Evolutionary conservation across 1,140 invertebrate species (phyloP).

Genomic region (Drosophila insularis): DNA sequence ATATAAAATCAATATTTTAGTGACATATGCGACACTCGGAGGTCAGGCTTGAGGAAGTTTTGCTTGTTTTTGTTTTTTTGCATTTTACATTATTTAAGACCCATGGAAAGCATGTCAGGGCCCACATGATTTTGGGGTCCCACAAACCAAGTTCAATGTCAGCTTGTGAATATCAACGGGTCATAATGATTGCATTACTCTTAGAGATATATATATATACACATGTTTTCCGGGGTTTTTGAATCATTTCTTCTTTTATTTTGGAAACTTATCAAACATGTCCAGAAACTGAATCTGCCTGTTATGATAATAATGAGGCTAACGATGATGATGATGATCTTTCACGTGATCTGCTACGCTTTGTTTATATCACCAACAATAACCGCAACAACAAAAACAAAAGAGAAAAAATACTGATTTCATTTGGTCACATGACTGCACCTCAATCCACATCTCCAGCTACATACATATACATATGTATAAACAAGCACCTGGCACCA

Average conservation of each 20-base stretch:
- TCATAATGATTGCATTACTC: not conserved
- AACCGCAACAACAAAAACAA: constrained; percentile 37
- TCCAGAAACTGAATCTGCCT: not conserved
- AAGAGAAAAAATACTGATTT: constrained; percentile 52
- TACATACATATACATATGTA: constrained; percentile 25
- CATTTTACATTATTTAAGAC: constrained; percentile 40
- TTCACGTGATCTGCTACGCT: constrained; percentile 49
- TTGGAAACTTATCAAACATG: not conserved
- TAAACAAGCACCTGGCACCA: constrained; percentile 36
- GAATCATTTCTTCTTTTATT: not conserved
- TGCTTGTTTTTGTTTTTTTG: not conserved
- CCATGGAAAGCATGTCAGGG: constrained; percentile 57
- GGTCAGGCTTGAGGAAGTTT: constrained; percentile 52
- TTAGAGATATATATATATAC: not conserved
- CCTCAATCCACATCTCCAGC: constrained; percentile 10
- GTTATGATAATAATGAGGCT: not conserved
- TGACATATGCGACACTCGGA: constrained; percentile 38
- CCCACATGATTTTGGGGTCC: constrained; percentile 2
- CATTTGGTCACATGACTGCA: constrained; percentile 70
- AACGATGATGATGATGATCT: constrained; percentile 9
- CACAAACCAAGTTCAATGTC: constrained; percentile 58
- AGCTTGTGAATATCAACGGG: not conserved
- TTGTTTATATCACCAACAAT: constrained; percentile 47
- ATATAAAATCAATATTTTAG: constrained; percentile 33
- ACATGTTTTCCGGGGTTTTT: not conserved